Base-by-base conservation (phyloP, 2,113 vertebrate species). In the Bagarius yarrelli region DNA sequence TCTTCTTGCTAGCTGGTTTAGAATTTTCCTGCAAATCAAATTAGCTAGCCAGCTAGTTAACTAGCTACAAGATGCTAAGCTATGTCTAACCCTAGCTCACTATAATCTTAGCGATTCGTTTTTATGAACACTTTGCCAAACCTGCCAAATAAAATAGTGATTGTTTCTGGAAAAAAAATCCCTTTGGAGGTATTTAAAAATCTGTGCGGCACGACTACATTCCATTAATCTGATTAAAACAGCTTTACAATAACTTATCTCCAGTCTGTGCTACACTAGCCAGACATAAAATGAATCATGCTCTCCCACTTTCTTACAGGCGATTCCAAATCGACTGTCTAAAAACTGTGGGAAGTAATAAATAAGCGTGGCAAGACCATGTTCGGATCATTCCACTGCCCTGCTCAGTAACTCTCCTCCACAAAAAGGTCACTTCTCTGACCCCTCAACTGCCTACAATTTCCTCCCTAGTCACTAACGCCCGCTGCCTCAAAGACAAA, bases 381-480 rank as follows among this genome's bases (percentile, higher is more conserved):
- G 61, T 25, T 73, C 47, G 30, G 57, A 50, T 73, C 59, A 69
- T 73, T 76, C 67, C 59, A 44, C 78, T 82, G 52, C 61, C 81
- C 53, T 25, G 50, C 64, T 70, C 76, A 15, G 52, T 52, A 69
- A 63, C 61, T 80, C 72, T 88, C 75, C 84, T 80, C 81, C 81
- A 88, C n/a, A 86, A 79, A 88, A 56, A 80, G 19, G 85, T 85
- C 85, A 90, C 84, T 90, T 91, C 74, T 8, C 4, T 91, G 92
- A 91, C 89, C 91, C 91, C 91, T 91, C 90, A 91, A 91, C 91
- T 90, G 75, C 83, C 82, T 84, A 85, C 82, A 84, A 84, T 87
- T 88, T 88, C 78, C 91, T 91, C 86, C 87, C 87, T 86, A 90
- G 90, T 93, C 93, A 93, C 89, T 90, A 91, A 90, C 89, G 81